A percentile compares a stretch with the other conserved stretches of the same genome.
Conservation (phyloP, 2,888 invertebrate genomes). For the Agonum fuliginosum region DNA sequence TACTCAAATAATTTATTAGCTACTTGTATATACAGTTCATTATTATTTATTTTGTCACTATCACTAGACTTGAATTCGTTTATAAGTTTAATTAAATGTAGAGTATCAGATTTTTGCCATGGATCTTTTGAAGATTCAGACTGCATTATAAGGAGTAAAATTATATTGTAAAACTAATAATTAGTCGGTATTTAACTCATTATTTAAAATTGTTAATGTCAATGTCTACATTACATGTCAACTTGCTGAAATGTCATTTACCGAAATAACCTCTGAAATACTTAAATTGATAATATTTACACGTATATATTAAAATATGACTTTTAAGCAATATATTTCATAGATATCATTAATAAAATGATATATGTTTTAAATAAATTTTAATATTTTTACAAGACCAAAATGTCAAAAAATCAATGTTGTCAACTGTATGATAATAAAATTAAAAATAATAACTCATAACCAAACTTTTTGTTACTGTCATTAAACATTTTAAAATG, state of each 20-base stretch:
- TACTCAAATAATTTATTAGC: constrained; percentile 53
- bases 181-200: no score
- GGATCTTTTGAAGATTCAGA: constrained; percentile 5
- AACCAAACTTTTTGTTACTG: neutral
- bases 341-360: neutral
- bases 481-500: constrained; percentile 65
- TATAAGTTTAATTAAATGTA: constrained; percentile 45
- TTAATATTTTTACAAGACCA: no score
- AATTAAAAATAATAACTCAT: constrained; percentile 5
- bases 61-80: constrained; percentile 36
- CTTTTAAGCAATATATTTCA: no score
- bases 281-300: no score
- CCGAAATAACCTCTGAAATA: no score
- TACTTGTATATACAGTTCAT: constrained; percentile 46
- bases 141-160: no score
- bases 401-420: no score
- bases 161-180: no score
- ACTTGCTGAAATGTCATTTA: no score
- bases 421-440: no score
- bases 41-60: constrained; percentile 41
- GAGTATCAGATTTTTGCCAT: constrained; percentile 43
- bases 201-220: constrained; percentile 3
- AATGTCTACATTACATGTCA: constrained; percentile 4
- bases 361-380: no score
- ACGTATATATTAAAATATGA: no score